Conservation (phyloP, 2,888 invertebrate species). For the Neoitamus cyanurus region DNA sequence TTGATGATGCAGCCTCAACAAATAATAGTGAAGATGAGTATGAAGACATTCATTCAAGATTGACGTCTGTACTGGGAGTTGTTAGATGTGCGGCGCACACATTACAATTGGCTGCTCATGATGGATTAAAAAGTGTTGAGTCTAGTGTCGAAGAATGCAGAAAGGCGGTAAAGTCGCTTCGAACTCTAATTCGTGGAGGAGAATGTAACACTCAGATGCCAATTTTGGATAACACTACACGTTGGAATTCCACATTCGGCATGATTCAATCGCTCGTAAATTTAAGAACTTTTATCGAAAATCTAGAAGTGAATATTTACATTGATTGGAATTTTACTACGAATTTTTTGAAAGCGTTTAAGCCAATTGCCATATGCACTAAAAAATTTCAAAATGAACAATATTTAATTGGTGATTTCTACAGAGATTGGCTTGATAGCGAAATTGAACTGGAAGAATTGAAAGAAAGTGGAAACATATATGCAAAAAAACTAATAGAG, state of each 20-base stretch:
- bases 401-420: slow-evolving; percentile 48
- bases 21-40: no score
- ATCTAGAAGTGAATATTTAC: background rate
- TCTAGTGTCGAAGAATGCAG: slow-evolving; percentile 26
- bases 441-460: slow-evolving; percentile 49
- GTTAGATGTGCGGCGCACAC: slow-evolving; percentile 30
- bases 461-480: slow-evolving; percentile 10
- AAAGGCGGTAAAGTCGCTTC: background rate
- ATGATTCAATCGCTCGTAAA: no score
- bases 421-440: slow-evolving; percentile 50
- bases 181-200: background rate
- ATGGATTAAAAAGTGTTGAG: slow-evolving; percentile 6
- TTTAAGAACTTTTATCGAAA: background rate
- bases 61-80: slow-evolving; percentile 20
- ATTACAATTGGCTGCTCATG: slow-evolving; percentile 34
- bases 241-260: no score
- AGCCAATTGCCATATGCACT: background rate
- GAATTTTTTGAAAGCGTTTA: background rate
- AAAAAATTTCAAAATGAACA: slow-evolving; percentile 19
- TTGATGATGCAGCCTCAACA: no score
- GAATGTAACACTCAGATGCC: slow-evolving; percentile 6
- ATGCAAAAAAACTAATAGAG: background rate
- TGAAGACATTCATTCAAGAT: no score
- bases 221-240: background rate
- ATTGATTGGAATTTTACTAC: background rate